Evolutionary conservation across 2,888 invertebrate genomes (phyloP), one percentile per base, ranked within the genome.

Genomic region (Amblyteles armatorius): DNA sequence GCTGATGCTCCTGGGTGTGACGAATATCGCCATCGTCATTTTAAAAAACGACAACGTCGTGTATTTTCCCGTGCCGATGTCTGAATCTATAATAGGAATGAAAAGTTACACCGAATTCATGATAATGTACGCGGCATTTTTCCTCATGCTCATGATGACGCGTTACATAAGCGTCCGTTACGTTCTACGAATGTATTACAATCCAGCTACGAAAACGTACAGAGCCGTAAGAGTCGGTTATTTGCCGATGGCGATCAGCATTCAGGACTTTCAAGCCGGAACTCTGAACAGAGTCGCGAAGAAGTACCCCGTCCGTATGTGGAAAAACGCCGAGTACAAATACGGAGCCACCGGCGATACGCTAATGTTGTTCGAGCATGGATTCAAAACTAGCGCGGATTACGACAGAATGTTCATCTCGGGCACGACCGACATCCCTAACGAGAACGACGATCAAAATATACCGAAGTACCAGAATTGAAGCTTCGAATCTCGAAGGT

Each of bases 121-220:
- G 0, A 79, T 79, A 2, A 57, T 79, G 40, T 72, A 72, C 22
- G 50, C 3, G 5, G n/a, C 29, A 0, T 60, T 52, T 71, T 67
- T 82, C n/a, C 6, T 19, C 0, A 71, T 72, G 67, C 16, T 77
- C 7, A 29, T 6, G 3, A 1, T 0, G 3, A 7, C 79, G 40
- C 50, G 65, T n/a, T 11, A 0, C 11, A 60, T 82, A 48, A 79
- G 82, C 71, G 6, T 0, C 1, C 63, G 13, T 57, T 85, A 76
- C 22, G 78, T 83, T 16, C 19, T 83, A 3, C 82, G 89, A 84
- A 78, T 89, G 44, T 89, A 89, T 83, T 83, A 72, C 36, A 79
- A 84, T 50, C 52, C 68, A 2, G 13, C 67, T 7, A 68, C 67
- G 13, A 48, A 82, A 6, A 68, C 60, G 0, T 87, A 80, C n/a